Base-by-base conservation (phyloP, 2,113 vertebrate genomes). In the Cebidichthys violaceus region DNA sequence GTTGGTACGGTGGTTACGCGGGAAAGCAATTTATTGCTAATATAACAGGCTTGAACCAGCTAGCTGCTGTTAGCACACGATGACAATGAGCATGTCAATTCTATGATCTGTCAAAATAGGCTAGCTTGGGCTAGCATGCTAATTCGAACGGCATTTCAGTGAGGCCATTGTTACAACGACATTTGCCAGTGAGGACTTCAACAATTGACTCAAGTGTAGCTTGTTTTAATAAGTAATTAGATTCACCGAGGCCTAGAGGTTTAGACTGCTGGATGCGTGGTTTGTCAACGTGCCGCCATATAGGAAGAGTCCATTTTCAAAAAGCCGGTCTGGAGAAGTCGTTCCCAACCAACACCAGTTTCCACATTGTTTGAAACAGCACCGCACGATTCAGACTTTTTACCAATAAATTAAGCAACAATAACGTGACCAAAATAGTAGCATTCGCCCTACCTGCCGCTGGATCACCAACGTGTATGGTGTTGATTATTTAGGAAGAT, bases 251-350 rank as follows among this genome's bases (percentile, higher is more conserved):
- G 89, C 88, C 75, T 82, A 87, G 27, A 69, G 41, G 37, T 75
- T 75, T 73, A 88, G 88, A 88, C 50, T 29, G 67, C 86, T 82
- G n/a, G 79, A 69, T 89, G 88, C 88, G 88, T 90, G 88, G 87
- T 90, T 80, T 89, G 93, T 89, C 94, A 95, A 93, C 93, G 94
- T 94, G 95, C 93, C 94, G 95, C 95, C 95, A 92, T 94, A 90
- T 92, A 94, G 93, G 91, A 92, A 94, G 95, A 95, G 92, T 95
- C 95, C 95, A 95, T 96, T 95, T 95, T 95, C 94, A 95, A 95
- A 95, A 95, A 95, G 95, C 95, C 95, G 95, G 95, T 95, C 85
- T 92, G 92, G 91, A 92, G 83, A 94, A 93, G 84, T 93, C 92
- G 91, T 91, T 89, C 90, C 89, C 92, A 88, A 77, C 92, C 92